These are phyloP conservation scores for Sebastes dallii DNA, from an alignment of 2,797 vertebrate genomes.

Conservation along the genomic window DNA sequence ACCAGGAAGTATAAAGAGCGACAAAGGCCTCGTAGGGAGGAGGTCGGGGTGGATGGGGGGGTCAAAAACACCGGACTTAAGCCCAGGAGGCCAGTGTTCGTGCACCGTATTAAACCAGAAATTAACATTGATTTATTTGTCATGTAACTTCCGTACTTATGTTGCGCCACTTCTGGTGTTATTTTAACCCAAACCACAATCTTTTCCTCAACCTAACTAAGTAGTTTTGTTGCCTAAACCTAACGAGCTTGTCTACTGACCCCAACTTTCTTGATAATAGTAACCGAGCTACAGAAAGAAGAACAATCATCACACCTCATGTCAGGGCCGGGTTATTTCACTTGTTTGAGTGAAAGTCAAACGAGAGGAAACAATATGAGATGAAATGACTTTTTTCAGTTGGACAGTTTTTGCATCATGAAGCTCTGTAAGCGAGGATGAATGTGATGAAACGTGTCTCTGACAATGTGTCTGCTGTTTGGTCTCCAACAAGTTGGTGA, in stretches of 20 bases:
- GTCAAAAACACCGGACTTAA: too few species aligned
- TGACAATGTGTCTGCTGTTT: not conserved
- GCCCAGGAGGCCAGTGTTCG: too few species aligned
- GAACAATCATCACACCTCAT: constrained; percentile 1
- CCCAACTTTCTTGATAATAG: constrained; percentile 13
- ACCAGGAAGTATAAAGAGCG: not conserved
- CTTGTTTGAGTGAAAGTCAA: not conserved
- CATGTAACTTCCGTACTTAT: too few species aligned
- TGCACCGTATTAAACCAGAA: not conserved
- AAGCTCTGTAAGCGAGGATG: not conserved
- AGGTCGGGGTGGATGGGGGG: too few species aligned
- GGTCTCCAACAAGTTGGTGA: not conserved
- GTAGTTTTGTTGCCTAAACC: not conserved
- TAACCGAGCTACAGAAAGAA: not conserved
- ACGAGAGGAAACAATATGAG: not conserved
- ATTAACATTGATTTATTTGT: not conserved
- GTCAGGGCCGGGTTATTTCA: constrained; percentile 16
- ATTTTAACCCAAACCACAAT: too few species aligned
- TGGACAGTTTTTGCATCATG: constrained; percentile 1
- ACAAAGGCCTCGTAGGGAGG: too few species aligned
- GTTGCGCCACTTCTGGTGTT: too few species aligned
- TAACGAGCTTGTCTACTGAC: constrained; percentile 1
- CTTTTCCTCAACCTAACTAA: too few species aligned
- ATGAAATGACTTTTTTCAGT: not conserved
- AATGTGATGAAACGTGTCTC: not conserved